Percentiles rank a stretch among this genome's conserved stretches.
Conservation (phyloP, 2,888 invertebrate species). For the Hermaeophaga mercurialis region DNA sequence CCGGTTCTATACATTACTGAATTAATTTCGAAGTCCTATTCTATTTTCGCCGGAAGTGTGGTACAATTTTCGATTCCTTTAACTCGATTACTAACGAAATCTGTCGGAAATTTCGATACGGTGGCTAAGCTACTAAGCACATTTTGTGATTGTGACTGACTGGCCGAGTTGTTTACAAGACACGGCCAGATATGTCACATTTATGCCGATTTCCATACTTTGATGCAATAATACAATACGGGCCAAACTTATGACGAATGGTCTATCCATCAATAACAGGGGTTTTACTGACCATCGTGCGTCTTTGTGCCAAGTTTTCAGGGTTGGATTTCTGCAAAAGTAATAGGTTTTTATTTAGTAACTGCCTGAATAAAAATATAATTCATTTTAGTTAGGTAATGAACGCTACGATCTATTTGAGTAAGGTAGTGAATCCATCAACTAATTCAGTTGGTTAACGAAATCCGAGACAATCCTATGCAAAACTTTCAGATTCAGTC, state of each 20-base stretch:
- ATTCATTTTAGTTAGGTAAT: too few species aligned
- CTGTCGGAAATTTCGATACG: conserved; percentile 37
- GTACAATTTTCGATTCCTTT: conserved; percentile 21
- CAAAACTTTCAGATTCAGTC: too few species aligned
- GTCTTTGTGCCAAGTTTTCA: conserved; percentile 29
- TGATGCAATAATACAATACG: conserved; percentile 53
- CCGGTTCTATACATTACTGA: too few species aligned
- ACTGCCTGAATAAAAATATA: not conserved
- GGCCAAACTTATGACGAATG: conserved; percentile 54
- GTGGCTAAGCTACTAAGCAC: conserved; percentile 40
- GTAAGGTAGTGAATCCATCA: too few species aligned
- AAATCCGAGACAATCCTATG: too few species aligned
- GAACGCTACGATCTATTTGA: too few species aligned
- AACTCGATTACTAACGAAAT: conserved; percentile 29
- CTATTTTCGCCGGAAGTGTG: conserved; percentile 25
- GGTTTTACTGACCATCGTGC: conserved; percentile 48
- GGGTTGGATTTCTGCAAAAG: conserved; percentile 35
- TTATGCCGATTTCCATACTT: conserved; percentile 55
- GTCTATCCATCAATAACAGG: conserved; percentile 52
- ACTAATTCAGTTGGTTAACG: too few species aligned
- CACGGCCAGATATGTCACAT: conserved; percentile 52
- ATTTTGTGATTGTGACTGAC: conserved; percentile 36
- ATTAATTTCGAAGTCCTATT: too few species aligned
- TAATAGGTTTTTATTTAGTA: too few species aligned
- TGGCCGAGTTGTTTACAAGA: conserved; percentile 52